Evolutionary conservation across 2,113 vertebrate genomes (phyloP).

Genomic region (Rostratula benghalensis): DNA sequence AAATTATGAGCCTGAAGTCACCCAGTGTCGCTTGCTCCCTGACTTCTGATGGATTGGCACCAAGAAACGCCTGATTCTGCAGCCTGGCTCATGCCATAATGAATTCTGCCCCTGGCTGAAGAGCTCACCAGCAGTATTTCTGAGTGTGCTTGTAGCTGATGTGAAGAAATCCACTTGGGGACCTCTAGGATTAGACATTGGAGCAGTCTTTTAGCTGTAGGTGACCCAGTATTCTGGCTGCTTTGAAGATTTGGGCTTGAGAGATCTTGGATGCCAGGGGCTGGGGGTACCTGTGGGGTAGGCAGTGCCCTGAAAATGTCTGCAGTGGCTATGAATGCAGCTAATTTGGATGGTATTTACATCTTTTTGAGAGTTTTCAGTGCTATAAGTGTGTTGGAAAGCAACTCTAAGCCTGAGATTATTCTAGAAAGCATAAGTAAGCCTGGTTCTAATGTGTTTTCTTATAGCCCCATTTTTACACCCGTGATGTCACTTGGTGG

Average conservation of each 20-base stretch:
- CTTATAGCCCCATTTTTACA: background rate
- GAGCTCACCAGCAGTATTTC: background rate
- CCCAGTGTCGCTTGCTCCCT: background rate
- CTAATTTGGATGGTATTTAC: background rate
- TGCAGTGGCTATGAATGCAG: background rate
- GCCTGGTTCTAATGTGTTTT: background rate
- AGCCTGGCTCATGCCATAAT: background rate
- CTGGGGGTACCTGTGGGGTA: background rate
- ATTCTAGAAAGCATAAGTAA: background rate
- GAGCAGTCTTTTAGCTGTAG: background rate
- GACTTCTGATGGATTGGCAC: background rate
- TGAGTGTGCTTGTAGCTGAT: fast-evolving
- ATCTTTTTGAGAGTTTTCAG: background rate
- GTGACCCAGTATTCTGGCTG: background rate
- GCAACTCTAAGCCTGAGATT: background rate
- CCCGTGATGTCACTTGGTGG: fast-evolving
- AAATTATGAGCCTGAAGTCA: background rate
- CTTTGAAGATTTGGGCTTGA: background rate
- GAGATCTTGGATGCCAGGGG: background rate
- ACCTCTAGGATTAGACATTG: background rate
- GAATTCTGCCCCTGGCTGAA: background rate
- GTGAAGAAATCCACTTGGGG: background rate
- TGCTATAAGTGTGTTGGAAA: background rate
- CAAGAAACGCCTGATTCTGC: background rate
- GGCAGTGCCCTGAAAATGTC: background rate